phyloP scores from a whole-genome alignment of 2,888 invertebrate genomes.

The Drosophila mayaguana region DNA sequence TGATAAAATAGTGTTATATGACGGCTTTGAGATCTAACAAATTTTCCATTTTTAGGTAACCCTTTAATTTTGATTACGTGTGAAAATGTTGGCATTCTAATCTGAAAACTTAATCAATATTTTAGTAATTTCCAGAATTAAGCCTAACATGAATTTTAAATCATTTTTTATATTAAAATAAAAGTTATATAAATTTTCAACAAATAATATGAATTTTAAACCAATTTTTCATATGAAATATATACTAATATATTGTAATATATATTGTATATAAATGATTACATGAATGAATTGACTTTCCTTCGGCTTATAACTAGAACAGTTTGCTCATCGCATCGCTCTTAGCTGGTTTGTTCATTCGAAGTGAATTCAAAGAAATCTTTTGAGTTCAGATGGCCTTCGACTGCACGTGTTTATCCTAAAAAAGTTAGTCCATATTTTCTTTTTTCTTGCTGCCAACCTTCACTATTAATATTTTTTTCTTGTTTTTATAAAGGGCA shows the following conservation, averaged over 20 bases:
- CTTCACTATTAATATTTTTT: slow-evolving; percentile 15
- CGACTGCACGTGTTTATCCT: slow-evolving; percentile 12
- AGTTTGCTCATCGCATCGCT: too few species aligned
- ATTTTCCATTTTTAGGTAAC: neutral
- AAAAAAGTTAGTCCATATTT: slow-evolving; percentile 41
- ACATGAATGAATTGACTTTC: too few species aligned
- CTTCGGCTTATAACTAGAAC: too few species aligned
- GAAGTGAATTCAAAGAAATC: neutral
- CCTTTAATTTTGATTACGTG: neutral
- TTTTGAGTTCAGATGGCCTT: slow-evolving; percentile 11
- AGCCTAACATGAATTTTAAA: neutral
- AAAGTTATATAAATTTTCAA: too few species aligned
- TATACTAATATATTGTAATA: too few species aligned
- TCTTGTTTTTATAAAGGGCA: slow-evolving; percentile 38
- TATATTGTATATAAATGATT: too few species aligned
- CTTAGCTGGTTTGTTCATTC: neutral
- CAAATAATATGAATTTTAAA: too few species aligned
- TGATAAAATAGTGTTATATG: slow-evolving; percentile 9
- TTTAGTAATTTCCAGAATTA: neutral
- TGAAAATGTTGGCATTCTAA: neutral
- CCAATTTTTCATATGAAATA: too few species aligned
- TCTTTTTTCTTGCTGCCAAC: slow-evolving; percentile 15
- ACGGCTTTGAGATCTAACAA: neutral
- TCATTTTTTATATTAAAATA: neutral
- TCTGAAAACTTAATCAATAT: neutral